Evolutionary conservation across 2,888 invertebrate genomes (phyloP), one percentile per base, ranked within the genome.

Genomic region (Seira musarum): DNA sequence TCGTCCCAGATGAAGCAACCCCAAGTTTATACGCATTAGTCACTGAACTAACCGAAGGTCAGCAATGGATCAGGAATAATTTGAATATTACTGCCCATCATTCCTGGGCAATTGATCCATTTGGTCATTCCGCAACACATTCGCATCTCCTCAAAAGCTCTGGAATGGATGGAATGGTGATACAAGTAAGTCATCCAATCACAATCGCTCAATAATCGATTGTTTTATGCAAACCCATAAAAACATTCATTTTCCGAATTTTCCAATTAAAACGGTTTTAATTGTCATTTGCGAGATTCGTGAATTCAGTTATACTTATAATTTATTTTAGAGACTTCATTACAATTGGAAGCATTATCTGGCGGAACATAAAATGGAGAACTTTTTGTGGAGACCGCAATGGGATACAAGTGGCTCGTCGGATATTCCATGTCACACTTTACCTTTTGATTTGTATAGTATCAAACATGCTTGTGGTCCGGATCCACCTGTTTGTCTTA

Each of bases 341-440:
- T 97, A 98, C 90, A 95, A 96, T 0, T 98, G 98, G 94, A 99
- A 99, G 87, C 95, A 96, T 87, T 96, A 95, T 94, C 91, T 99
- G 83, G 96, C 97, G 0, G 92, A 94, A 84, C 92, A 93, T 85
- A 95, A 95, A 88, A 87, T 87, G 85, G 94, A 97, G 19, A 97
- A 98, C 88, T 99, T 98, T 88, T 89, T 93, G 79, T 99, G 98
- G 98, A 90, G 94, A 1, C 96, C 98, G 53, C 93, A 93, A 53
- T 99, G 96, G 95, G 91, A 92, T 68, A 73, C 67, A 10, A 68
- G 72, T 10, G 89, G 90, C 8, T 66, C 86, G 1, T 87, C 87
- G 1, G 91, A 92, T 85, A 91, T 98, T 81, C 90, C 97, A 5
- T 95, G 96, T 21, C 98, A 98, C 89, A 96, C 98, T 88, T 94